Base-by-base conservation (phyloP, 2,113 vertebrate species). In the Myotis brandtii region DNA sequence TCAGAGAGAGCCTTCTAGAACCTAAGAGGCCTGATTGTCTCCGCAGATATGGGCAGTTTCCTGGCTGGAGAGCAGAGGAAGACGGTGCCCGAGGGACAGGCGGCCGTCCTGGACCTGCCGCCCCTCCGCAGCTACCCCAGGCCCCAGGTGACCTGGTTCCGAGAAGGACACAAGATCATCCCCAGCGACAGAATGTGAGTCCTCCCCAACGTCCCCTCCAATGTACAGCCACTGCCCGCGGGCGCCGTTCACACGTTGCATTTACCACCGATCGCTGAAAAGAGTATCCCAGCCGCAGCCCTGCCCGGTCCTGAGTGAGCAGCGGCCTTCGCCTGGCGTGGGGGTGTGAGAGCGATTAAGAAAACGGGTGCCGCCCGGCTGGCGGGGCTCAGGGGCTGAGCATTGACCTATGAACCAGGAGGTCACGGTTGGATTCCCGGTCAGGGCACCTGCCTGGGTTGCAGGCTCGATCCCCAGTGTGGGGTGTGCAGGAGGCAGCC, bases 131-230 rank as follows among this genome's bases (percentile, higher is more conserved):
- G 99, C 95, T 99, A 98, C 27, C 99, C 99, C 0, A 98, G 97
- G 56, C 99, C 99, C 0, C 98, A 99, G 43, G 99, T 99, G 97
- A 99, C 99, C 0, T 99, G 99, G 99, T 99, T 99, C 94, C 99
- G 99, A 97, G 99, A 99, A 0, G 99, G 99, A 73, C 99, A 99
- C 97, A 99, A 99, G 98, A 99, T 99, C 48, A 99, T 99, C 91
- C 99, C 99, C 73, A 99, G 98, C 98, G 98, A 94, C 98, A 98
- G 99, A 98, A 98, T 99, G 99, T 99, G 98, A 98, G 99, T 98
- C n/a, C 21, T 5, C 84, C n/a, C 30, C 16, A 77, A 85, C 6
- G 69, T 43, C 30, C 30, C 4, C 32, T 30, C 64, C 48, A 34
- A 92, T 89, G 86, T 70, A 81, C 89, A 76, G 94, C 93, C 87